Percentiles rank a stretch among this genome's conserved stretches.
These are phyloP conservation scores for Caranx melampygus DNA, from an alignment of 2,113 vertebrate genomes.

Conservation along the genomic window DNA sequence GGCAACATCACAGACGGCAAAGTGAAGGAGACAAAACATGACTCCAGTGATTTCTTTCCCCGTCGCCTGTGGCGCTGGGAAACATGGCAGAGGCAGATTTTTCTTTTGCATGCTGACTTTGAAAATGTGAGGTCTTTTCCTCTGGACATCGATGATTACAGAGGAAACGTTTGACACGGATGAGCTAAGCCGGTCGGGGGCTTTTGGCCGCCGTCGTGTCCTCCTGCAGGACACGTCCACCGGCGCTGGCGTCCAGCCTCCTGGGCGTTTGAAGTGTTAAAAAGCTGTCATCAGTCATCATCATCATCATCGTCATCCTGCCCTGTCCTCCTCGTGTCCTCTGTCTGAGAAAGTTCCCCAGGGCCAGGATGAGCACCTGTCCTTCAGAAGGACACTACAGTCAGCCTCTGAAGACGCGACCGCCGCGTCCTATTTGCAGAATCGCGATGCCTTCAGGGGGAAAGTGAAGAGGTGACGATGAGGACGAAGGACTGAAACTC, in stretches of 20 bases:
- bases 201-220: neutral
- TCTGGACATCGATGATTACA: conserved; percentile 15
- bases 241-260: neutral
- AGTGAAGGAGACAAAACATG: conserved; percentile 17
- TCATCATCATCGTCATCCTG: conserved; percentile 30
- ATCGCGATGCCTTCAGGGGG: conserved; percentile 45
- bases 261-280: conserved; percentile 36
- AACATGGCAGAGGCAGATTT: neutral
- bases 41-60: neutral
- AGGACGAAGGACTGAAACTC: conserved; percentile 40
- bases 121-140: conserved; percentile 32
- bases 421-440: conserved; percentile 26
- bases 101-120: conserved; percentile 41
- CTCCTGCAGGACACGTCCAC: conserved; percentile 23
- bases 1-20: conserved; percentile 13
- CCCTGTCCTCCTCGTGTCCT: conserved; percentile 49
- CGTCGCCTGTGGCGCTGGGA: neutral
- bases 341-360: conserved; percentile 24
- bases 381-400: conserved; percentile 58
- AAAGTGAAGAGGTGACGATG: conserved; percentile 10
- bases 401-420: neutral
- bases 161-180: conserved; percentile 19
- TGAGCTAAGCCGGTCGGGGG: neutral
- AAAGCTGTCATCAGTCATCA: conserved; percentile 53
- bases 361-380: conserved; percentile 39